Evolutionary conservation across 1,140 invertebrate species (phyloP).

Genomic region (Drosophila bocki): DNA sequence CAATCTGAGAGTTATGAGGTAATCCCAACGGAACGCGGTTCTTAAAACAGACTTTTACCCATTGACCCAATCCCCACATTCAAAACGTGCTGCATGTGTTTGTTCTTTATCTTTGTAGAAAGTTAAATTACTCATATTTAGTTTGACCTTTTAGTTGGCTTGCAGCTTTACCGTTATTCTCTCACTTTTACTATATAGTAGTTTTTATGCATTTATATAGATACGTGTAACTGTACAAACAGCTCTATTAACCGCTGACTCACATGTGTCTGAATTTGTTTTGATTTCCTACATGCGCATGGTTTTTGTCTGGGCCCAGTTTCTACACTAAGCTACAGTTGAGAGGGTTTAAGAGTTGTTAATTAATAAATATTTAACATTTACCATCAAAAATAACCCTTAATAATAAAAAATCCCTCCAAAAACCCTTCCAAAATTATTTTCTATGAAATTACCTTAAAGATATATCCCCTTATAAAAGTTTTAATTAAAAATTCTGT

Average conservation of each 20-base stretch:
- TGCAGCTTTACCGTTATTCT: constrained; percentile 45
- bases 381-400: not conserved
- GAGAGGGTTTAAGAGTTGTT: not conserved
- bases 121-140: constrained; percentile 41
- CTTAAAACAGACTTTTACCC: constrained; percentile 1
- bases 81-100: constrained; percentile 22
- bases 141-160: constrained; percentile 58
- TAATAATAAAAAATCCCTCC: not conserved
- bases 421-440: not conserved
- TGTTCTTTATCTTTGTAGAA: constrained; percentile 20
- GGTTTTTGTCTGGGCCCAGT: constrained; percentile 10
- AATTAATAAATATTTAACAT: not conserved
- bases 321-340: constrained; percentile 36
- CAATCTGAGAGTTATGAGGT: constrained; percentile 27
- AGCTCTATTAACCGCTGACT: constrained; percentile 48
- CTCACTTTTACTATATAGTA: not conserved
- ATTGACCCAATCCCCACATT: constrained; percentile 34
- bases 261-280: constrained; percentile 30
- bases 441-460: not conserved
- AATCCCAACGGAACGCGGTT: constrained; percentile 8
- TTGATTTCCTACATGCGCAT: constrained; percentile 47
- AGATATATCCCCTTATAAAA: not conserved
- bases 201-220: constrained; percentile 5
- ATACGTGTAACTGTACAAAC: constrained; percentile 49
- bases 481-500: not conserved